Base-by-base conservation (phyloP, 2,797 vertebrate genomes). In the Phataginus tetradactyla region DNA sequence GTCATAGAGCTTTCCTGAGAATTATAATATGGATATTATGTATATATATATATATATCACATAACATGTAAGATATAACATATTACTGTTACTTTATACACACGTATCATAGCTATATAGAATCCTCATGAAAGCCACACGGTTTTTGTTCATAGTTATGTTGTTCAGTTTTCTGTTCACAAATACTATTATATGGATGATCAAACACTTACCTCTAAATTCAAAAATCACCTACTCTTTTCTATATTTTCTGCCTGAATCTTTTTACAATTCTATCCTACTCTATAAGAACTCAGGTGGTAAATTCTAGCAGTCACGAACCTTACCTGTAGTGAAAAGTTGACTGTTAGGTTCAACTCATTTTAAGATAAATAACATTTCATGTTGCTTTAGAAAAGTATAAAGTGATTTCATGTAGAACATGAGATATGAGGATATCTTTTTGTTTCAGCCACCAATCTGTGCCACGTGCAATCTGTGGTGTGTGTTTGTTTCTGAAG, bases 391-490 rank as follows among this genome's bases (percentile, higher is more conserved):
- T 87, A 39, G 77, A 78, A 0, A 0, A 17, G 13, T 20, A 87
- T 59, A 51, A 69, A 94, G 93, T 90, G 5, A 92, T 91, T 49
- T 63, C 0, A 57, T 17, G 25, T 59, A 49, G 80, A 89, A 86
- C 2, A 91, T 4, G 15, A 81, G 20, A 95, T 88, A 83, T 39
- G 90, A 92, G 59, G 25, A 69, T 86, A 89, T 4, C 14, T 96
- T 49, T 79, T 66, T 95, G 68, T 92, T 86, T 15, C 9, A 81
- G 45, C 32, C 95, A 42, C 39, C 83, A 93, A 94, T 97, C 81
- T 94, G 90, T 92, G 51, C 39, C 81, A 85, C 4, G 2, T 80
- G 74, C n/a, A 97, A 97, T 6, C 29, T 91, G 87, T 10, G 1
- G 4, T 88, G 25, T 0, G 0, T 69, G 13, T 91, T 97, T 97